Conservation (phyloP, 2,113 vertebrate genomes). For the zebrafish (Danio rerio) region GRCz12tu NC_133182.1:43130501-43131000, state of each 20-base stretch:
- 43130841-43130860: not conserved
- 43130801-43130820: conserved; percentile 26
- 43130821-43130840: conserved; percentile 21
- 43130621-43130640: conserved; percentile 37
- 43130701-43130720: conserved; percentile 34
- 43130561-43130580: conserved; percentile 67
- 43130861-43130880: not conserved
- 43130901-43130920: not conserved
- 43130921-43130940: conserved; percentile 40
- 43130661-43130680: conserved; percentile 39
- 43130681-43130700: conserved; percentile 36
- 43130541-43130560: conserved; percentile 69
- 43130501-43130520: conserved; percentile 60
- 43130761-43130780: conserved; percentile 33
- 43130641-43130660: conserved; percentile 43
- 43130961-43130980: conserved; percentile 16
- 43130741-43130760: conserved; percentile 12
- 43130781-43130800: conserved; percentile 23
- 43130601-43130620: conserved; percentile 25
- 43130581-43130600: conserved; percentile 27
- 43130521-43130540: conserved; percentile 64
- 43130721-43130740: conserved; percentile 9
- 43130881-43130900: conserved; percentile 8
- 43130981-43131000: conserved; percentile 22
- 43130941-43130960: conserved; percentile 36